These are phyloP conservation scores for Tetanocera ferruginea DNA, from an alignment of 2,888 invertebrate genomes.

Conservation along the genomic window DNA sequence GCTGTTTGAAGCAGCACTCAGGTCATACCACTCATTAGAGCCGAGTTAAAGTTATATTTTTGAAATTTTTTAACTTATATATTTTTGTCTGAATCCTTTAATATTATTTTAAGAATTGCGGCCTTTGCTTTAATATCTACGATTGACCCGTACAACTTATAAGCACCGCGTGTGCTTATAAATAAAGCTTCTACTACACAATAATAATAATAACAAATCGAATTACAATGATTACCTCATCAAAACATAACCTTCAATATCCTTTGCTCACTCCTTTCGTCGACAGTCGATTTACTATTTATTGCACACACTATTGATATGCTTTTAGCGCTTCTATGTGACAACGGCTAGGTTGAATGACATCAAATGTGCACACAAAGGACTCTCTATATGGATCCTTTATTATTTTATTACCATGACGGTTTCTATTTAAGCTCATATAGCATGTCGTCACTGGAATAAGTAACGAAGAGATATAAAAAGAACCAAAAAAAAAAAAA, in stretches of 20 bases:
- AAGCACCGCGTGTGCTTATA: neutral
- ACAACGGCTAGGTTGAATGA: slow-evolving; percentile 12
- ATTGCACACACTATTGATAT: neutral
- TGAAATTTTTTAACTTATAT: neutral
- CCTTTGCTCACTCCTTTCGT: too few relatives aligned
- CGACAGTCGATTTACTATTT: too few relatives aligned
- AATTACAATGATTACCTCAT: too few relatives aligned
- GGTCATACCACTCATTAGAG: too few relatives aligned
- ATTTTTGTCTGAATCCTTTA: neutral
- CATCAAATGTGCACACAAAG: slow-evolving; percentile 3
- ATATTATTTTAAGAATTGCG: too few relatives aligned
- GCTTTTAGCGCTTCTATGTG: neutral
- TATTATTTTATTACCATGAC: slow-evolving; percentile 30
- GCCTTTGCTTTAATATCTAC: too few relatives aligned
- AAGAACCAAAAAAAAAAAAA: too few relatives aligned
- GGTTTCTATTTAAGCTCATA: neutral
- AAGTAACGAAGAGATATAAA: neutral
- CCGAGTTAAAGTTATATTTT: neutral
- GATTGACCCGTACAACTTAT: too few relatives aligned
- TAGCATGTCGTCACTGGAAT: neutral
- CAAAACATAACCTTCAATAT: too few relatives aligned
- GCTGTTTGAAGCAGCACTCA: too few relatives aligned
- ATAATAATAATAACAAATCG: neutral
- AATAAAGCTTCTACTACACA: neutral
- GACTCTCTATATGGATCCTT: neutral